Percentiles rank a stretch among this genome's conserved stretches.
phyloP scores from a whole-genome alignment of 2,888 invertebrate species.

The Pycnomerus fuliginosus region DNA sequence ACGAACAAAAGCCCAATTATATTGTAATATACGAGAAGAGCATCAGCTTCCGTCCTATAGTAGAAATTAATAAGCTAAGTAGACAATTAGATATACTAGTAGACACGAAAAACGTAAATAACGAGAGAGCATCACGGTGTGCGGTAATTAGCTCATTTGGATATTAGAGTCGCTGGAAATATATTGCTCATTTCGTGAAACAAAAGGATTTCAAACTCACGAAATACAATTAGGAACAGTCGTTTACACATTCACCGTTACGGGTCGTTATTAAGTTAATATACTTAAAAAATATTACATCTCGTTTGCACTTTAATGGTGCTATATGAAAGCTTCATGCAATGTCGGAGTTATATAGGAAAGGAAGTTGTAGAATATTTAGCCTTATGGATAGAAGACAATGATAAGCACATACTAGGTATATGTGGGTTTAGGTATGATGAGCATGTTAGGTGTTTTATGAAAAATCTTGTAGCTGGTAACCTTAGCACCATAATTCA shows the following conservation, averaged over 20 bases:
- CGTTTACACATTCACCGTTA: slow-evolving; percentile 20
- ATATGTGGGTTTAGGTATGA: too few relatives aligned
- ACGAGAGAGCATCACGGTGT: slow-evolving; percentile 10
- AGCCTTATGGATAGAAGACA: too few relatives aligned
- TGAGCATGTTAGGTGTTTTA: too few relatives aligned
- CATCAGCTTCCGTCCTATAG: background rate
- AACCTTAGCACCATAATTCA: too few relatives aligned
- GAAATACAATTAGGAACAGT: slow-evolving; percentile 21
- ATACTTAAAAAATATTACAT: slow-evolving; percentile 15
- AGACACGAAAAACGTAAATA: slow-evolving; percentile 6
- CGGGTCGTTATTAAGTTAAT: slow-evolving; percentile 11
- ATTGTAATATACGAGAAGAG: too few relatives aligned
- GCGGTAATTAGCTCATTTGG: slow-evolving; percentile 19
- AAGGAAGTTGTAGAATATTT: too few relatives aligned
- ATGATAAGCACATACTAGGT: too few relatives aligned
- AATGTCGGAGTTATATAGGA: too few relatives aligned
- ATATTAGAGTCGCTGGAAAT: too few relatives aligned
- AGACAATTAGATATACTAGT: background rate
- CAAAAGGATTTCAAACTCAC: slow-evolving; percentile 16
- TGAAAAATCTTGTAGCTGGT: too few relatives aligned
- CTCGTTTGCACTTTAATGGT: slow-evolving; percentile 13
- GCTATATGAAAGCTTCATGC: too few relatives aligned
- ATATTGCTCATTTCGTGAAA: slow-evolving; percentile 10
- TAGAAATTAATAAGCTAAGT: background rate
- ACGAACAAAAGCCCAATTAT: slow-evolving; percentile 1